A percentile compares a stretch with the other conserved stretches of the same genome.
These are phyloP conservation scores for Amphipoea oculea DNA, from an alignment of 2,888 invertebrate genomes.

Conservation along the genomic window DNA sequence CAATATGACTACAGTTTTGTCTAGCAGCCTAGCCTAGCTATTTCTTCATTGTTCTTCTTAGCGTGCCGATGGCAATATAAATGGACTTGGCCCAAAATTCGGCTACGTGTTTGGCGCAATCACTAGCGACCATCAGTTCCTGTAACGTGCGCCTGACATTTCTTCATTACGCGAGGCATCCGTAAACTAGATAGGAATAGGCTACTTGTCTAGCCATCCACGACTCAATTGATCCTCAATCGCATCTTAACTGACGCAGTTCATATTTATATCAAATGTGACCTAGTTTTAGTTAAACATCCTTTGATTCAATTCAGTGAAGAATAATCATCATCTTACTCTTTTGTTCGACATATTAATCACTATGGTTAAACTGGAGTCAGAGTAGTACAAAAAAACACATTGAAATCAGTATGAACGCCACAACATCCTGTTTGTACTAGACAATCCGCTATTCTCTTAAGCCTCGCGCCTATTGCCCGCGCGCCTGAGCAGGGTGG, in stretches of 20 bases:
- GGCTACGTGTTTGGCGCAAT: neutral
- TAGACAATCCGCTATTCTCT: slow-evolving; percentile 46
- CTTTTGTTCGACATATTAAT: neutral
- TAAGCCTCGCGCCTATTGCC: slow-evolving; percentile 65
- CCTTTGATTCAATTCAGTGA: neutral
- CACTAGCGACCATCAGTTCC: neutral
- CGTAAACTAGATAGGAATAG: neutral
- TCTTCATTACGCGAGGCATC: neutral
- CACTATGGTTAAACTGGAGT: neutral
- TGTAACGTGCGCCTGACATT: neutral
- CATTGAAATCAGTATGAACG: neutral
- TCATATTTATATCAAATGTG: neutral
- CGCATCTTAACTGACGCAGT: neutral
- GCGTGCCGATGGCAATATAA: neutral
- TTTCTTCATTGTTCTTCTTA: neutral
- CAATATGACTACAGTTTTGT: neutral
- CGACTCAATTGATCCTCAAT: too few relatives aligned
- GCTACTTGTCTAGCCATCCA: neutral
- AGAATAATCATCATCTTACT: neutral
- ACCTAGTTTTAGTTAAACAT: neutral
- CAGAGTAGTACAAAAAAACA: neutral
- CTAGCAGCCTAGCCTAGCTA: too few relatives aligned
- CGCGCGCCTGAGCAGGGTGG: slow-evolving; percentile 86
- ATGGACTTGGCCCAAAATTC: neutral
- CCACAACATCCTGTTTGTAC: slow-evolving; percentile 41